These are phyloP conservation scores for Oxyteleia sp. DNA, from an alignment of 2,888 invertebrate species.

Conservation along the genomic window DNA sequence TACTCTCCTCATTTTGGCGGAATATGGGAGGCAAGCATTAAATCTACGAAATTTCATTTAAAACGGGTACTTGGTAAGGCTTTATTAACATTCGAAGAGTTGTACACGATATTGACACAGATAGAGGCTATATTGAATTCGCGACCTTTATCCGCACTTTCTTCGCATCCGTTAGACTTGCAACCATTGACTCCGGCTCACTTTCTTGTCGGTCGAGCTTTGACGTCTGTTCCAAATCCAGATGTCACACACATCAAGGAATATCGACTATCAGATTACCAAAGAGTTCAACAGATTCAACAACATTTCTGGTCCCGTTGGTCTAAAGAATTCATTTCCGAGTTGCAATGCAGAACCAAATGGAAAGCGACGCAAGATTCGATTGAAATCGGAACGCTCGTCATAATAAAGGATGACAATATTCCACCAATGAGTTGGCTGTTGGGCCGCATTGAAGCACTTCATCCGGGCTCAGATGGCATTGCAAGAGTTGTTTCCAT, in stretches of 20 bases:
- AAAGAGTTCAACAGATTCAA: constrained; percentile 38
- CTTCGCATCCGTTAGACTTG: constrained; percentile 70
- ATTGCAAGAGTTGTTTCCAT: not conserved
- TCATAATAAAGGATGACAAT: constrained; percentile 23
- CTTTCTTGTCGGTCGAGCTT: constrained; percentile 77
- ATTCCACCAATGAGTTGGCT: constrained; percentile 2
- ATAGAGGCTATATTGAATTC: constrained; percentile 80
- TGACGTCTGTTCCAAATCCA: constrained; percentile 74
- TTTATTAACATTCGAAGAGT: constrained; percentile 78
- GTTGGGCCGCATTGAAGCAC: not conserved
- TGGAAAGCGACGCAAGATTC: constrained; percentile 3
- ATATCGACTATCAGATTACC: constrained; percentile 60
- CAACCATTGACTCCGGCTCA: constrained; percentile 78
- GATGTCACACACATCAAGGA: constrained; percentile 55
- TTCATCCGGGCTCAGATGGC: not conserved
- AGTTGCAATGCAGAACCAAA: constrained; percentile 41
- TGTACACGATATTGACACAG: constrained; percentile 75
- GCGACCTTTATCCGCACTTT: constrained; percentile 74
- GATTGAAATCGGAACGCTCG: not conserved
- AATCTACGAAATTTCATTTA: constrained; percentile 78
- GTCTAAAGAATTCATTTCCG: constrained; percentile 60
- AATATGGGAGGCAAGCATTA: constrained; percentile 80
- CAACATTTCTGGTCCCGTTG: constrained; percentile 12
- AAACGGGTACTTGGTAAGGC: constrained; percentile 68
- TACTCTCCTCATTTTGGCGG: constrained; percentile 80